Base-by-base conservation (phyloP, 2,888 invertebrate species). In the Ganaspis brasiliensis region DNA sequence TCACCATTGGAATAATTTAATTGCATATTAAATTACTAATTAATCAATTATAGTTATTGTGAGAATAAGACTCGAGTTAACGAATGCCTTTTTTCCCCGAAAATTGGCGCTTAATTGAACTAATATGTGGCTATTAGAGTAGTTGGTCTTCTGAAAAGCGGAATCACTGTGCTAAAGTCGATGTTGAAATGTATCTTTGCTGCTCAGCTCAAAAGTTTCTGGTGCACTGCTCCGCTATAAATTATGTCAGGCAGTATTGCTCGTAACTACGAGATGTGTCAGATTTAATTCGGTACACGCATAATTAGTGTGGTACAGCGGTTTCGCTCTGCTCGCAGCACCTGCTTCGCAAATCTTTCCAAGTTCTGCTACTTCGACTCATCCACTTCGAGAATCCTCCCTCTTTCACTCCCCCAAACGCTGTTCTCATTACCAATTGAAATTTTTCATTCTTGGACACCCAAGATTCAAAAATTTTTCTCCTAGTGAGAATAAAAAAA, bases 251-350 rank as follows among this genome's bases (percentile, higher is more conserved):
- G 26, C 73, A 72, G 78, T 77, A 79, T 73, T 71, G 79, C 74
- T 81, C 77, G 76, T 70, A 75, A 67, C 75, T 79, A 75, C 79
- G 77, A 78, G 77, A 79, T 78, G 78, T 79, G 79, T 80, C 81
- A 81, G 77, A 78, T 81, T 81, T 80, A 81, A 81, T 80, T 81
- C 79, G 77, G 81, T 79, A 77, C 81, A 57, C 81, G 73, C 74
- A 77, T 81, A 81, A 81, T 81, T 81, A 79, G 81, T 81, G 81
- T 79, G 56, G 72, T 73, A 75, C 75, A 78, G 85, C 87, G 88
- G 90, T 90, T 83, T 85, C 90, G 91, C 89, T 91, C 86, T 75
- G 87, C 78, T 90, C 90, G 88, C 88, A 89, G 90, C 91, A 91
- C 91, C 91, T 91, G 91, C 83, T 87, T 75, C 81, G 75, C 78